Evolutionary conservation across 2,797 vertebrate species (phyloP), one percentile per base, ranked within the genome.

Genomic region (Hydrocynus forskahlii): DNA sequence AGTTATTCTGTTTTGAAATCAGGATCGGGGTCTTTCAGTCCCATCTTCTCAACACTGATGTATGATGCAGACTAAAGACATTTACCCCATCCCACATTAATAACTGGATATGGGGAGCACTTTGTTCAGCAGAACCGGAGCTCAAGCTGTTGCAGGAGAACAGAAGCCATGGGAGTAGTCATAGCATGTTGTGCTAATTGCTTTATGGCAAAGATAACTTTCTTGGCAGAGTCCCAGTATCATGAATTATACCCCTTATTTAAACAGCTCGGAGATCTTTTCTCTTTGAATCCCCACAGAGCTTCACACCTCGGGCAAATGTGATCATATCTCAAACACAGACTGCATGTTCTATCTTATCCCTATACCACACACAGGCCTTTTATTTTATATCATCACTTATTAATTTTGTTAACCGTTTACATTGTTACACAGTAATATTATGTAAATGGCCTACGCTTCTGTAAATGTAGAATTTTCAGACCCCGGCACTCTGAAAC

Each of bases 181-280:
- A 79, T 78, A 78, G 75, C 87, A 86, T 64, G 1, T 50, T 54
- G 76, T 73, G 82, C 89, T 92, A 89, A 92, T 89, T 91, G 86
- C 85, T 86, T 78, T 85, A 87, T 1, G 54, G 86, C 84, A 78
- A 89, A 29, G 89, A 91, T 87, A 87, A 89, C 79, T 81, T 89
- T 89, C 87, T 88, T 88, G 84, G 88, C 89, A 78, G 86, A 83
- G 81, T 78, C 88, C 86, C 87, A 91, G 81, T 87, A 54, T 77
- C 5, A 64, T 87, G 88, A 91, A 84, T 90, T 90, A 85, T 90
- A 86, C 89, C 80, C 79, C 76, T 70, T 74, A 72, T 82, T 84
- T 87, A 89, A 88, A 88, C 84, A 84, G 84, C 83, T 71, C 66
- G 80, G 72, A 84, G 80, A 82, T 73, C 74, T 45, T 83, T 63